Percentiles rank a stretch among this genome's conserved stretches.
Conservation (phyloP, 2,888 invertebrate genomes). For the Oligia strigilis region DNA sequence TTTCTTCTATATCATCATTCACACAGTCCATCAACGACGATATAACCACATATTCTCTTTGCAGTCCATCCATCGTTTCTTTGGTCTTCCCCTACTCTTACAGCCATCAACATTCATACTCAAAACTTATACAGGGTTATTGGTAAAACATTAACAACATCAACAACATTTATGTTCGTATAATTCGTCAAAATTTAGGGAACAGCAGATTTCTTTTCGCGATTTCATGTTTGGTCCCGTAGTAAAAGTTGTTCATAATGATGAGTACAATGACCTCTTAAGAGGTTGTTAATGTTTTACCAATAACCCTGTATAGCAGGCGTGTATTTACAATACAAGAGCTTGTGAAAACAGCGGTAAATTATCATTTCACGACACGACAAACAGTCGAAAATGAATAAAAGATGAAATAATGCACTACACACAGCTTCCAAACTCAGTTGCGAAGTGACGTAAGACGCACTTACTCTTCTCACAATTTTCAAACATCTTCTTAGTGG, state of each 20-base stretch:
- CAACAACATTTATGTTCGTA: no score
- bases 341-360: not conserved
- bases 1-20: not conserved
- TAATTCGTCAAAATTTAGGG: no score
- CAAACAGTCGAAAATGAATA: not conserved
- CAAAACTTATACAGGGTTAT: not conserved
- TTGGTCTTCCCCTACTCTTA: not conserved
- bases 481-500: conserved; percentile 41
- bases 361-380: not conserved
- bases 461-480: conserved; percentile 37
- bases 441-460: conserved; percentile 1
- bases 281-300: no score
- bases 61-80: not conserved
- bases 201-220: no score
- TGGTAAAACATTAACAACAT: no score
- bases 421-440: not conserved
- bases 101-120: not conserved
- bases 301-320: not conserved
- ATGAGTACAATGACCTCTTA: no score
- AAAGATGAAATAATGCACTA: not conserved
- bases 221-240: fast-evolving
- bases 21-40: no score
- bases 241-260: no score
- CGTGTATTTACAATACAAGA: not conserved
- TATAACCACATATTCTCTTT: no score